phyloP scores from a whole-genome alignment of 2,888 invertebrate species.

The Ypsolopha sequella region DNA sequence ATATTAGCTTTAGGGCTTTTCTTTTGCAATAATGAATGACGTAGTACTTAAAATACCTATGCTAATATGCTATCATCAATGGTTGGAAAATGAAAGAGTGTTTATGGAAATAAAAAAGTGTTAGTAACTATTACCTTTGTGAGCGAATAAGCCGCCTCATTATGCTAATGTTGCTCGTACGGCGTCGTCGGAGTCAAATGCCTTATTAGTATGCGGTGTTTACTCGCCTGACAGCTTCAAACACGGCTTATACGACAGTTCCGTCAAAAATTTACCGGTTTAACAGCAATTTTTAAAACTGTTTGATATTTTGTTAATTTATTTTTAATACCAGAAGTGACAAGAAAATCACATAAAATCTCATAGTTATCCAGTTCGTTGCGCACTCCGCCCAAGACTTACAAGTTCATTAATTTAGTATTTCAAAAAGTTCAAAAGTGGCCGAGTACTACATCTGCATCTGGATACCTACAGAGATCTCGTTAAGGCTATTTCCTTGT shows the following conservation, averaged over 20 bases:
- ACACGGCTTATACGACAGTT: conserved; percentile 12
- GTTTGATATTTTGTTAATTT: conserved; percentile 3
- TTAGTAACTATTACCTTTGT: not conserved
- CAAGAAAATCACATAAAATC: conserved; percentile 1
- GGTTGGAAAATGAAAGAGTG: too few relatives aligned
- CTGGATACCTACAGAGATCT: too few relatives aligned
- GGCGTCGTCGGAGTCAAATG: conserved; percentile 19
- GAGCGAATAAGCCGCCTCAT: conserved; percentile 21
- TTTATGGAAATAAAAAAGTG: not conserved
- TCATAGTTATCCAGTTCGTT: conserved; percentile 3
- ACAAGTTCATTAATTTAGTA: too few relatives aligned
- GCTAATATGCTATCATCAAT: too few relatives aligned
- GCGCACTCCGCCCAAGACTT: too few relatives aligned
- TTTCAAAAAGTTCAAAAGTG: too few relatives aligned
- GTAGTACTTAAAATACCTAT: too few relatives aligned
- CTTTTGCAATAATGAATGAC: too few relatives aligned
- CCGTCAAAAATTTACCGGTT: conserved; percentile 8
- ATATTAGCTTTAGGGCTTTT: too few relatives aligned
- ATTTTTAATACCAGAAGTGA: conserved; percentile 1
- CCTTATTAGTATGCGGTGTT: conserved; percentile 36
- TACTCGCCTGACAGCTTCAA: conserved; percentile 26
- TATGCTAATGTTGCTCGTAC: conserved; percentile 33
- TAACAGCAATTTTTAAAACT: not conserved
- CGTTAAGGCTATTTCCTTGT: conserved; percentile 34
- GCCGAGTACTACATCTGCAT: too few relatives aligned